Evolutionary conservation across 2,888 invertebrate genomes (phyloP).

Genomic region (Lepidochitona cinerea): DNA sequence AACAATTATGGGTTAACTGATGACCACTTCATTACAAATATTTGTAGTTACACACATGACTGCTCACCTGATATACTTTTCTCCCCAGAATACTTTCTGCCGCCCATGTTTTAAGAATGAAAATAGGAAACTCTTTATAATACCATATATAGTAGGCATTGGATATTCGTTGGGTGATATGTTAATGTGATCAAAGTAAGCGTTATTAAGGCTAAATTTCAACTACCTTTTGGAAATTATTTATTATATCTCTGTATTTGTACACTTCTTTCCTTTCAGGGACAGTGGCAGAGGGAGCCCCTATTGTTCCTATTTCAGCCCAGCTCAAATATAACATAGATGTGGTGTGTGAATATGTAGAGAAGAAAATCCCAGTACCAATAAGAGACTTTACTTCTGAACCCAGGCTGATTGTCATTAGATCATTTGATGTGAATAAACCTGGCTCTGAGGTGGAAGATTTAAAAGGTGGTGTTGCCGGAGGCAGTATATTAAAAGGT

Average conservation of each 20-base stretch:
- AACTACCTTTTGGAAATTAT: too few species aligned
- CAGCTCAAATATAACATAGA: conserved; percentile 99
- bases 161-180: too few species aligned
- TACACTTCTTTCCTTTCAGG: conserved; percentile 71
- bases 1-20: too few species aligned
- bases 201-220: too few species aligned
- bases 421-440: conserved; percentile 99
- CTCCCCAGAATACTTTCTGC: too few species aligned
- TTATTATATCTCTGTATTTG: background rate
- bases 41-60: too few species aligned
- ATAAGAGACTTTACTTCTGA: conserved; percentile 94
- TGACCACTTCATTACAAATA: too few species aligned
- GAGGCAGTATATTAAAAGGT: conserved; percentile 92
- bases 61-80: too few species aligned
- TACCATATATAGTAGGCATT: too few species aligned
- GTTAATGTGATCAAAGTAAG: too few species aligned
- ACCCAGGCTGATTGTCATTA: conserved; percentile 88
- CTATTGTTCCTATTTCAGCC: conserved; percentile 98
- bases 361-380: conserved; percentile 98
- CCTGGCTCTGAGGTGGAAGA: conserved; percentile 99
- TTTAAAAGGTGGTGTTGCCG: conserved; percentile 98
- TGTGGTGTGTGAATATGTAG: conserved; percentile 98
- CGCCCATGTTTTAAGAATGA: too few species aligned
- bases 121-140: too few species aligned
- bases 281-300: conserved; percentile 98